phyloP scores from a whole-genome alignment of 2,888 invertebrate species.

The Drosophila nr. perissopoda region DNA sequence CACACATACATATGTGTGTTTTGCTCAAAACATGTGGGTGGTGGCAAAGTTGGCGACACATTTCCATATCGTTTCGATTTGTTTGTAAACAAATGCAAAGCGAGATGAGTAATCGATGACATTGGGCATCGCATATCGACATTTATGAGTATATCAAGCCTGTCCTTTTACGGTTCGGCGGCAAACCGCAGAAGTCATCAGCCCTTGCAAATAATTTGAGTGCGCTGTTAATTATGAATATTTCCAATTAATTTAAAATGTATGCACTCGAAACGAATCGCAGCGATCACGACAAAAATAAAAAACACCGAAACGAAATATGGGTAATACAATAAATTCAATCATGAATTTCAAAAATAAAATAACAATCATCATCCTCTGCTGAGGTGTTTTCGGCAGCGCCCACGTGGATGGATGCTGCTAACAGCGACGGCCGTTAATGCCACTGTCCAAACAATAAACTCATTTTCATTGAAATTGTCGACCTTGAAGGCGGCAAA shows the following conservation, averaged over 20 bases:
- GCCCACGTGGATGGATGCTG: constrained; percentile 60
- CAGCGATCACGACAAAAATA: constrained; percentile 31
- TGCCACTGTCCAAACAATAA: constrained; percentile 75
- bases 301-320: constrained; percentile 36
- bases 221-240: constrained; percentile 21
- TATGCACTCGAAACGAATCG: constrained; percentile 32
- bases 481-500: constrained; percentile 69
- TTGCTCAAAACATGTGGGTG: constrained; percentile 53
- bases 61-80: constrained; percentile 51
- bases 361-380: constrained; percentile 65
- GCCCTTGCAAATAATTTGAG: constrained; percentile 17
- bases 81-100: constrained; percentile 73
- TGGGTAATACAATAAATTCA: constrained; percentile 66
- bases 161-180: constrained; percentile 47
- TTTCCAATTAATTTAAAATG: constrained; percentile 14
- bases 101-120: constrained; percentile 65
- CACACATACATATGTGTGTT: background rate
- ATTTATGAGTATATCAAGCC: constrained; percentile 20
- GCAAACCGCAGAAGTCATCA: constrained; percentile 39
- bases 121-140: constrained; percentile 35
- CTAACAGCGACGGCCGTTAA: constrained; percentile 46
- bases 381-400: constrained; percentile 43
- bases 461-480: constrained; percentile 72
- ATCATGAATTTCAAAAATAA: constrained; percentile 77
- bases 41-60: constrained; percentile 62